A percentile compares a stretch with the other conserved stretches of the same genome.
These are phyloP conservation scores for Platichthys flesus DNA, from an alignment of 2,113 vertebrate genomes.

Conservation along the genomic window DNA sequence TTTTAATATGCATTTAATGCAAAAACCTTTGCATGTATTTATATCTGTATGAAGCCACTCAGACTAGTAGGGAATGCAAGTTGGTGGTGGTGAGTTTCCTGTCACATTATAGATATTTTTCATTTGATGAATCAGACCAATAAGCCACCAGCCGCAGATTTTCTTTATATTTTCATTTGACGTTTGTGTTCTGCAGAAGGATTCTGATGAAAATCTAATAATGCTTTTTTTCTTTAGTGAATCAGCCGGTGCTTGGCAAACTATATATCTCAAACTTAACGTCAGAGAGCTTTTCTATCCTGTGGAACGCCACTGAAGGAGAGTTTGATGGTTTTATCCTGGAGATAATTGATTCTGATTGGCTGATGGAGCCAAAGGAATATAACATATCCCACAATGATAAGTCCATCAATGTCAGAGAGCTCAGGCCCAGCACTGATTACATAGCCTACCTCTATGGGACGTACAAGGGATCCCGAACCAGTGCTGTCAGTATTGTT, in stretches of 20 bases:
- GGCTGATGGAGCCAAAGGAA: constrained; percentile 88
- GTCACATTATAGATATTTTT: constrained; percentile 4
- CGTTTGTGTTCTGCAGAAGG: constrained; percentile 3
- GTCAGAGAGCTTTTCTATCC: constrained; percentile 90
- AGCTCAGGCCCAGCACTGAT: constrained; percentile 90
- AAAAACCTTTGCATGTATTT: constrained; percentile 45
- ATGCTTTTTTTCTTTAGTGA: constrained; percentile 86
- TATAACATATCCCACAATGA: constrained; percentile 86
- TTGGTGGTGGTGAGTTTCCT: constrained; percentile 54
- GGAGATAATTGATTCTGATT: constrained; percentile 98
- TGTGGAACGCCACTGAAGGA: constrained; percentile 86
- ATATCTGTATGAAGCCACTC: constrained; percentile 37
- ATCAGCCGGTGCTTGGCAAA: constrained; percentile 86
- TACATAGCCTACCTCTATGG: constrained; percentile 95
- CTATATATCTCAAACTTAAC: constrained; percentile 88
- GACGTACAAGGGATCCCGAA: constrained; percentile 83
- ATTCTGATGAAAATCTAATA: constrained; percentile 58
- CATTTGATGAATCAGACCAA: constrained; percentile 10
- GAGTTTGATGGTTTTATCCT: constrained; percentile 89
- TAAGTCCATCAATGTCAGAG: constrained; percentile 85
- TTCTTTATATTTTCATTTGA: background rate
- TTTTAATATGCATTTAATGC: constrained; percentile 19
- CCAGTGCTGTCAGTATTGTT: constrained; percentile 86
- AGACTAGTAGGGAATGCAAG: constrained; percentile 39
- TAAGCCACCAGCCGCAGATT: background rate